Percentiles rank a stretch among this genome's conserved stretches.
These are phyloP conservation scores for Hydrozoanthus tunicans DNA, from an alignment of 64 coral and sea anemone species.

Conservation along the genomic window DNA sequence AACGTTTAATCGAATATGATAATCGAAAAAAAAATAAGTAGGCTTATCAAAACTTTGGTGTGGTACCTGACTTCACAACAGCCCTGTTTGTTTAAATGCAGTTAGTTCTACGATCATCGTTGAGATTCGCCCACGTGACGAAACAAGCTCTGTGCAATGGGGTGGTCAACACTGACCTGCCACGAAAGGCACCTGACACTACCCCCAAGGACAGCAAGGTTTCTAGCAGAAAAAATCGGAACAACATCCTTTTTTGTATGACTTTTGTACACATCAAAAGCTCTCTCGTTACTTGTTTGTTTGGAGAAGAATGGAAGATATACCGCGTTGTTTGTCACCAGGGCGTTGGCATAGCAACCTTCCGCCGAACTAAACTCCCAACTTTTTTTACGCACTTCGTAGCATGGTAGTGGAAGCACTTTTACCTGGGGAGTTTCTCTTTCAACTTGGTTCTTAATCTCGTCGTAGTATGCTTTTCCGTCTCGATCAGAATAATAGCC, in stretches of 20 bases:
- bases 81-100: too few relatives aligned
- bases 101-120: neutral
- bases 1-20: too few relatives aligned
- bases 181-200: conserved; percentile 60
- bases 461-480: conserved; percentile 10
- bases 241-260: conserved; percentile 53
- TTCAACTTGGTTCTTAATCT: conserved; percentile 10
- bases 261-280: conserved; percentile 45
- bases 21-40: too few relatives aligned
- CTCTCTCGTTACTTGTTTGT: conserved; percentile 52
- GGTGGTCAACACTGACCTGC: conserved; percentile 56
- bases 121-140: conserved; percentile 34
- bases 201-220: conserved; percentile 54
- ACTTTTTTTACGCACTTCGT: conserved; percentile 35
- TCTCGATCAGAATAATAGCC: conserved; percentile 10
- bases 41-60: too few relatives aligned
- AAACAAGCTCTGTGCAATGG: conserved; percentile 47
- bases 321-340: conserved; percentile 62
- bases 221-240: conserved; percentile 25
- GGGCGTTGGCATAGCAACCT: conserved; percentile 55
- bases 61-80: too few relatives aligned
- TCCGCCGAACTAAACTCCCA: conserved; percentile 3
- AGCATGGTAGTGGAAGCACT: conserved; percentile 19
- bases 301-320: conserved; percentile 63
- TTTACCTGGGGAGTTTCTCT: neutral